A percentile compares a stretch with the other conserved stretches of the same genome.
phyloP scores from a whole-genome alignment of 2,113 vertebrate genomes.

The Pyrgilauda ruficollis region DNA sequence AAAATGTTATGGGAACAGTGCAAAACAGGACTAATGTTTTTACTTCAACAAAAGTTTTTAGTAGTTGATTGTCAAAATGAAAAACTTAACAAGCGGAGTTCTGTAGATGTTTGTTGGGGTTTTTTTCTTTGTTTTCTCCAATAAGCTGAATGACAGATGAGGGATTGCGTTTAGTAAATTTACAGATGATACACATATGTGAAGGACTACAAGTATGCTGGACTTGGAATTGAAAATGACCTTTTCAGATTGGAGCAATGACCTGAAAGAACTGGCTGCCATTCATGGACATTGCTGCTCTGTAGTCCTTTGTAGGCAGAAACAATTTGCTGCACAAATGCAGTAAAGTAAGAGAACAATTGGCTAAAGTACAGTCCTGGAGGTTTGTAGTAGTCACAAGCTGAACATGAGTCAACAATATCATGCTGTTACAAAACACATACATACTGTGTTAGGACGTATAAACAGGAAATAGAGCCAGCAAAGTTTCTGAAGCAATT shows the following conservation, averaged over 20 bases:
- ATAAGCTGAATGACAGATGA: not conserved
- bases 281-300: not conserved
- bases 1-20: not conserved
- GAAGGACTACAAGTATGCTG: not conserved
- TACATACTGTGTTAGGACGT: not conserved
- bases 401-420: constrained; percentile 44
- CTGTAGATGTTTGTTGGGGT: accelerated
- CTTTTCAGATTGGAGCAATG: not conserved
- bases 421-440: constrained; percentile 7
- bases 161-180: accelerated
- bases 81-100: not conserved
- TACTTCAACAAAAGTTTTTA: not conserved
- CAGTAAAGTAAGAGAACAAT: not conserved
- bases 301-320: not conserved
- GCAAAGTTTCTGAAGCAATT: not conserved
- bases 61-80: not conserved
- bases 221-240: not conserved
- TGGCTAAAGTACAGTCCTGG: not conserved
- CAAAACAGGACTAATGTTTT: not conserved
- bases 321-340: not conserved
- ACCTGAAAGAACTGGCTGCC: not conserved
- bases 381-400: constrained; percentile 41
- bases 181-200: not conserved
- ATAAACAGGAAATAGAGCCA: constrained; percentile 19
- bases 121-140: not conserved